phyloP scores from a whole-genome alignment of 2,888 invertebrate species.

The Meliscaeva auricollis region DNA sequence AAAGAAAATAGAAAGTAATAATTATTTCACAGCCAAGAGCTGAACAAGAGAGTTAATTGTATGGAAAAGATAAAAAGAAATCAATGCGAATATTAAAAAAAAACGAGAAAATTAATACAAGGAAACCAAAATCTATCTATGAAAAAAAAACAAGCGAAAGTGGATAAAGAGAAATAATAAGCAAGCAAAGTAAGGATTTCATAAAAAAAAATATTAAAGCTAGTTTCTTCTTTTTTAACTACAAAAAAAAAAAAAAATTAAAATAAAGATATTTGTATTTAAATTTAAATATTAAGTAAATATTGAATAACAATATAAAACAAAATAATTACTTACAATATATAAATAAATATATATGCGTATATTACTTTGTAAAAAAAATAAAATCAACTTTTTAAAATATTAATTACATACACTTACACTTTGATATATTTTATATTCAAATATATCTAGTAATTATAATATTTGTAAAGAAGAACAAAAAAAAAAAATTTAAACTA shows the following conservation, averaged over 20 bases:
- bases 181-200: conserved; percentile 63
- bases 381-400: conserved; percentile 67
- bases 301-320: conserved; percentile 77
- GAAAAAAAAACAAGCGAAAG: conserved; percentile 55
- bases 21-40: conserved; percentile 68
- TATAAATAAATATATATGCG: conserved; percentile 73
- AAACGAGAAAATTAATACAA: conserved; percentile 51
- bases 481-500: conserved; percentile 59
- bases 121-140: conserved; percentile 61
- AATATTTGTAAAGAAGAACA: conserved; percentile 72
- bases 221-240: conserved; percentile 65
- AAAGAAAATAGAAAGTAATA: conserved; percentile 61
- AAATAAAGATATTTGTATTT: conserved; percentile 77
- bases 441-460: conserved; percentile 73
- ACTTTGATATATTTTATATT: conserved; percentile 75
- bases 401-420: conserved; percentile 69
- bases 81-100: conserved; percentile 63
- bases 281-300: conserved; percentile 78
- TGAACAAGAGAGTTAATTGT: conserved; percentile 61
- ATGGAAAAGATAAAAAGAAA: conserved; percentile 50
- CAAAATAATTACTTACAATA: conserved; percentile 77
- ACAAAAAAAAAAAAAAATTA: conserved; percentile 59
- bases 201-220: conserved; percentile 61
- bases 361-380: conserved; percentile 74
- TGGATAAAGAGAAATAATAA: conserved; percentile 43